Conservation (phyloP, 2,113 vertebrate species). For the Rhinolophus sinicus region DNA sequence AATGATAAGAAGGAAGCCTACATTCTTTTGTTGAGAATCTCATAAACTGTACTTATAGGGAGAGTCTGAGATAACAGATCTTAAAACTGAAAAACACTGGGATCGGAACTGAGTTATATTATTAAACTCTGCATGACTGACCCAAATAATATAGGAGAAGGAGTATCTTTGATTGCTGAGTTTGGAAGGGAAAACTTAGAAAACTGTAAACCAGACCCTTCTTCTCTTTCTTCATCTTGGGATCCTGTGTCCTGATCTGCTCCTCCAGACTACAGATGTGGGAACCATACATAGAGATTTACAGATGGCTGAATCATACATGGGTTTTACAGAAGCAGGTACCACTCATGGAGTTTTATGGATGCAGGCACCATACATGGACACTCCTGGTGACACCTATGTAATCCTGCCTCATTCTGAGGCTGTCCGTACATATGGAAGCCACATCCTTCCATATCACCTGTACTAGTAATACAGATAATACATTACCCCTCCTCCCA, state of each 20-base stretch:
- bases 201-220: not conserved
- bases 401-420: not conserved
- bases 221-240: not conserved
- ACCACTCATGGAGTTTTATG: not conserved
- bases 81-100: not conserved
- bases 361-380: not conserved
- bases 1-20: not conserved
- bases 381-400: not conserved
- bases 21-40: not conserved
- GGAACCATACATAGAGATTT: not conserved
- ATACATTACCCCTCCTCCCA: not conserved
- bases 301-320: not conserved
- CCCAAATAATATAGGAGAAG: not conserved
- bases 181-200: slow-evolving; percentile 8
- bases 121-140: not conserved
- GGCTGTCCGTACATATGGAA: not conserved
- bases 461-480: not conserved
- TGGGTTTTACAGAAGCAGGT: not conserved
- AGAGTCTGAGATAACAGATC: not conserved
- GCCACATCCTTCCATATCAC: not conserved
- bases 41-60: not conserved
- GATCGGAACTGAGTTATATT: not conserved
- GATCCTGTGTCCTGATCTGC: not conserved
- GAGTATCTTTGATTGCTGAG: not conserved
- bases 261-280: not conserved